These are phyloP conservation scores for Pseudotriccus pelzelni DNA, from an alignment of 2,797 vertebrate species.

Conservation along the genomic window DNA sequence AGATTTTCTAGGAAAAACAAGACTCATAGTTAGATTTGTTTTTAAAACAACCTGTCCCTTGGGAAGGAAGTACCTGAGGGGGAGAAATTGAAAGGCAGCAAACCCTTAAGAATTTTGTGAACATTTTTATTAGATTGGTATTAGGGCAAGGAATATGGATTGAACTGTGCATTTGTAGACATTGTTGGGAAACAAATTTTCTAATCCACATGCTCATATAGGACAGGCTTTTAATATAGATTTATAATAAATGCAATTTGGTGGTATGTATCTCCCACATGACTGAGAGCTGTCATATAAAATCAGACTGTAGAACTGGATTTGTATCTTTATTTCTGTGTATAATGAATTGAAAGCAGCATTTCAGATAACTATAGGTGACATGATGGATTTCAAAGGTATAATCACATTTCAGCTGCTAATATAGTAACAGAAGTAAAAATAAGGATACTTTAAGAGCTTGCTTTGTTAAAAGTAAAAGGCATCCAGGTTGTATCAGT, in stretches of 20 bases:
- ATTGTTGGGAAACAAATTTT: not conserved
- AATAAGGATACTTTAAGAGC: not conserved
- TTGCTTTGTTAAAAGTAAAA: not conserved
- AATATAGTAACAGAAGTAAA: not conserved
- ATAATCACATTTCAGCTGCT: constrained; percentile 6
- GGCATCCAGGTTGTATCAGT: not conserved
- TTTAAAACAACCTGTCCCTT: constrained; percentile 41
- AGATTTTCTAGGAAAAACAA: constrained; percentile 61
- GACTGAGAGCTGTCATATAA: constrained; percentile 23
- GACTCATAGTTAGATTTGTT: constrained; percentile 15
- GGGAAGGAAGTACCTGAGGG: constrained; percentile 29
- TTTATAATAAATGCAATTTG: constrained; percentile 29
- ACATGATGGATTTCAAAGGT: not conserved
- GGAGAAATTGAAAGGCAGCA: constrained; percentile 16
- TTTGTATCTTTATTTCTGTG: constrained; percentile 24
- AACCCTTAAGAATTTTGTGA: constrained; percentile 16
- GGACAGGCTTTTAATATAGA: constrained; percentile 37
- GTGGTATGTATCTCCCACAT: constrained; percentile 17
- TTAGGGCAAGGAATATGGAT: not conserved
- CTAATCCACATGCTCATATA: constrained; percentile 1
- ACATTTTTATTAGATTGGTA: constrained; percentile 25
- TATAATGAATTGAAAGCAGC: not conserved
- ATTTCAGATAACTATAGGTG: constrained; percentile 3
- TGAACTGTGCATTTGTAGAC: not conserved
- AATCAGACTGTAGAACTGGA: not conserved